phyloP scores from a whole-genome alignment of 64 coral and sea anemone species.

The Pocillopora verrucosa region DNA sequence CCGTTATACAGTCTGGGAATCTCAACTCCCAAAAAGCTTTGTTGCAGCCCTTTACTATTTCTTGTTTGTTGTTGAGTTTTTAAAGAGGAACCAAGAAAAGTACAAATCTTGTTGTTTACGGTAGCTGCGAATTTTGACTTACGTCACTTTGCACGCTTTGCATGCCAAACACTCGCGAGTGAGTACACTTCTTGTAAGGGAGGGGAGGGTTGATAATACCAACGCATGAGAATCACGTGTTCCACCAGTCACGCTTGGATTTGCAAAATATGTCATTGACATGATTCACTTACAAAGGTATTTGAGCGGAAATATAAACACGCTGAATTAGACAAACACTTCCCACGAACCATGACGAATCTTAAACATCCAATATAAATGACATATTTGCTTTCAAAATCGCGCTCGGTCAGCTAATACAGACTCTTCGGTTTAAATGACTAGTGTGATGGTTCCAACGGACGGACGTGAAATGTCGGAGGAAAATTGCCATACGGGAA shows the following conservation, averaged over 20 bases:
- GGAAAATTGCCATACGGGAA: not conserved
- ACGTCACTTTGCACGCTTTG: not conserved
- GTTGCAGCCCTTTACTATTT: no score
- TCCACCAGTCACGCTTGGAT: not conserved
- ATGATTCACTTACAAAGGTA: slow-evolving; percentile 14
- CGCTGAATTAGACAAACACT: not conserved
- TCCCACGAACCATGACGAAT: not conserved
- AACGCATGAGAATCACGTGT: not conserved
- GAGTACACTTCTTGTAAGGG: not conserved
- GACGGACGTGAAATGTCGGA: not conserved
- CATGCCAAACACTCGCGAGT: not conserved
- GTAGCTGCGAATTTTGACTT: no score
- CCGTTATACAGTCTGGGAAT: no score
- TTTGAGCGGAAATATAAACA: slow-evolving; percentile 53
- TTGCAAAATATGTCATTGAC: not conserved
- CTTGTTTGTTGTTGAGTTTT: no score
- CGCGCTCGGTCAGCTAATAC: not conserved
- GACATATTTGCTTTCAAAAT: not conserved
- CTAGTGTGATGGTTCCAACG: not conserved
- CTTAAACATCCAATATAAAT: not conserved
- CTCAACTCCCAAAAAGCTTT: no score
- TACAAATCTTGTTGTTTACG: no score
- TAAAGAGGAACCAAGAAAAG: no score
- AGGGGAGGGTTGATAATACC: not conserved
- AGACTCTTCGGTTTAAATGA: not conserved